Conservation (phyloP, 1,140 invertebrate genomes). For the Phortica variegata region DNA sequence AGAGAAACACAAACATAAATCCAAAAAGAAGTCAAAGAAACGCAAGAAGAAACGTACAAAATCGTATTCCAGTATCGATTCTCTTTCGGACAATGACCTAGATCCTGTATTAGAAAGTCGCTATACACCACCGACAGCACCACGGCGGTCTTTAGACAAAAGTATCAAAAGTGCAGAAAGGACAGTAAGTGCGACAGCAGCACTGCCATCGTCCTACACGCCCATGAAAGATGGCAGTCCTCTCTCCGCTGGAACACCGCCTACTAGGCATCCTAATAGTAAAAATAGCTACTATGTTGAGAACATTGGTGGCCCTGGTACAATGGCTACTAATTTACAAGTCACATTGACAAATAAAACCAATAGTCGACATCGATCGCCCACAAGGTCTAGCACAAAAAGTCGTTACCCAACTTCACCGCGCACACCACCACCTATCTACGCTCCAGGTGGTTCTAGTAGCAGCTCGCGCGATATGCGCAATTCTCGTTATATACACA, state of each 20-base stretch:
- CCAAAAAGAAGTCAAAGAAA: slow-evolving; percentile 74
- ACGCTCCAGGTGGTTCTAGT: slow-evolving; percentile 9
- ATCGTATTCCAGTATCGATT: slow-evolving; percentile 65
- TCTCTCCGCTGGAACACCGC: slow-evolving; percentile 64
- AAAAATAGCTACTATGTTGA: slow-evolving; percentile 29
- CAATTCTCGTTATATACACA: slow-evolving; percentile 36
- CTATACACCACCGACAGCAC: slow-evolving; percentile 44
- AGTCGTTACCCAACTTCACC: slow-evolving; percentile 40
- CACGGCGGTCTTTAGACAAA: slow-evolving; percentile 10
- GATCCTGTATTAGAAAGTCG: slow-evolving; percentile 54
- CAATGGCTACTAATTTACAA: slow-evolving; percentile 32
- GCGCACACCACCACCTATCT: slow-evolving; percentile 45
- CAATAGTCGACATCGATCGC: slow-evolving; percentile 39
- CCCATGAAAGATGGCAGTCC: slow-evolving; percentile 59
- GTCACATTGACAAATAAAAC: slow-evolving; percentile 46
- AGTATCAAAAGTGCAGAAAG: slow-evolving; percentile 55
- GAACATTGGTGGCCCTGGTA: slow-evolving; percentile 17
- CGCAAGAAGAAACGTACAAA: slow-evolving; percentile 66
- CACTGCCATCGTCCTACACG: slow-evolving; percentile 55
- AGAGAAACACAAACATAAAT: slow-evolving; percentile 57
- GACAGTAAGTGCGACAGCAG: slow-evolving; percentile 58
- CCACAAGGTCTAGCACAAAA: slow-evolving; percentile 26
- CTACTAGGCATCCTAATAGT: slow-evolving; percentile 36
- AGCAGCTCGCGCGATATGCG: slow-evolving; percentile 27
- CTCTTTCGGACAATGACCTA: slow-evolving; percentile 61